Evolutionary conservation across 2,113 vertebrate genomes (phyloP).

Genomic region (Naja naja): DNA sequence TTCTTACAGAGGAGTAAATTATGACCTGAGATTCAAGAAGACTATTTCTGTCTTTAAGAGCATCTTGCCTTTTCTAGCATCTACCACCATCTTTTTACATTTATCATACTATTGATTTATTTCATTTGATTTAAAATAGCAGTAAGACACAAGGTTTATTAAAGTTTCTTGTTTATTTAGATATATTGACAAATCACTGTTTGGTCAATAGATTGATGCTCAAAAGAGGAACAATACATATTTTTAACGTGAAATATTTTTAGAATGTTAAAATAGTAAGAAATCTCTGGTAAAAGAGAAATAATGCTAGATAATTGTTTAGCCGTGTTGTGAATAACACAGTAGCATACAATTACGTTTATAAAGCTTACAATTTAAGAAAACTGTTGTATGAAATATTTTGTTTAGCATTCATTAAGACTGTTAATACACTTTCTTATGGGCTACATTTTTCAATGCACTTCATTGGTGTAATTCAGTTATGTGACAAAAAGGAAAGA

Average conservation of each 20-base stretch:
- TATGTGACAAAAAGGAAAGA: conserved; percentile 72
- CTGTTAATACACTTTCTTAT: conserved; percentile 76
- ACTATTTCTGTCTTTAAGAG: conserved; percentile 51
- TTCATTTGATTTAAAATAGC: conserved; percentile 54
- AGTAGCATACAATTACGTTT: conserved; percentile 72
- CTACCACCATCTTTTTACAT: conserved; percentile 44
- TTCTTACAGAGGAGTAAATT: conserved; percentile 57
- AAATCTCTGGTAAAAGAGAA: conserved; percentile 72
- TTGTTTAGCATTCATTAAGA: conserved; percentile 79
- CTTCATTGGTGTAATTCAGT: conserved; percentile 76
- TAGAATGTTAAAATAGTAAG: conserved; percentile 59
- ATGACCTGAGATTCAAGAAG: conserved; percentile 44
- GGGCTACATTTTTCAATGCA: conserved; percentile 71
- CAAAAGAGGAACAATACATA: conserved; percentile 46
- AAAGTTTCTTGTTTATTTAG: conserved; percentile 36
- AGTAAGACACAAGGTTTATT: conserved; percentile 57
- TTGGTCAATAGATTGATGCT: conserved; percentile 57
- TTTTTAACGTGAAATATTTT: conserved; percentile 63
- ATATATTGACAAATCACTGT: conserved; percentile 38
- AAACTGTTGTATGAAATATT: conserved; percentile 80
- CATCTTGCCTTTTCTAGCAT: conserved; percentile 54
- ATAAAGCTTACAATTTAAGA: conserved; percentile 76
- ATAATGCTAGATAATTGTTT: conserved; percentile 74
- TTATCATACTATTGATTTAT: conserved; percentile 53
- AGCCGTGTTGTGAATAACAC: conserved; percentile 74